These are phyloP conservation scores for Parelbella ahira DNA, from an alignment of 2,888 invertebrate genomes.

Conservation along the genomic window DNA sequence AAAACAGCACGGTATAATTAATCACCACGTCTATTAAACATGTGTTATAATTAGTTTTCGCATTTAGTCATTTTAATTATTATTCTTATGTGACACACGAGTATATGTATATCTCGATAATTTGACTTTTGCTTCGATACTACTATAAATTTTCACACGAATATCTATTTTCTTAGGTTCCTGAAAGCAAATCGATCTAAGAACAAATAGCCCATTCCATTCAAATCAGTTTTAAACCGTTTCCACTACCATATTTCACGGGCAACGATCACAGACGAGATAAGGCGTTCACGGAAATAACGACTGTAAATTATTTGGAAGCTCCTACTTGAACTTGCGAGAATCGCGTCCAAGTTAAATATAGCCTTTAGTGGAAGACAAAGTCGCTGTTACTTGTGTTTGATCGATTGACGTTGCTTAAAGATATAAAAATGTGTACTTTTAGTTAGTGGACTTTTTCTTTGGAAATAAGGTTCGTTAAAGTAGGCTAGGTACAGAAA, in stretches of 20 bases:
- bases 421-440: too few relatives aligned
- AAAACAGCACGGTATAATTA: too few relatives aligned
- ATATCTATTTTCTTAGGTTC: slow-evolving; percentile 4
- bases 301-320: slow-evolving; percentile 2
- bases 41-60: too few relatives aligned
- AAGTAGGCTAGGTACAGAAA: too few relatives aligned
- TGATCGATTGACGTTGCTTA: background rate
- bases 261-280: slow-evolving; percentile 27
- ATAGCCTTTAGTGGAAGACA: background rate
- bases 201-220: background rate
- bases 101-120: background rate
- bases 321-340: background rate
- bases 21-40: too few relatives aligned
- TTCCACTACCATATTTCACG: slow-evolving; percentile 26
- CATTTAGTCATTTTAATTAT: too few relatives aligned
- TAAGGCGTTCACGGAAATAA: slow-evolving; percentile 37
- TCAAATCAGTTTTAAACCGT: slow-evolving; percentile 9
- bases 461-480: too few relatives aligned
- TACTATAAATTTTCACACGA: background rate
- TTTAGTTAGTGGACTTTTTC: too few relatives aligned
- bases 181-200: slow-evolving; percentile 4
- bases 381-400: background rate
- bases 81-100: too few relatives aligned
- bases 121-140: too few relatives aligned
- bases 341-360: background rate